Conservation (phyloP, 2,888 invertebrate species). For the Pachycephus smyrnensis region DNA sequence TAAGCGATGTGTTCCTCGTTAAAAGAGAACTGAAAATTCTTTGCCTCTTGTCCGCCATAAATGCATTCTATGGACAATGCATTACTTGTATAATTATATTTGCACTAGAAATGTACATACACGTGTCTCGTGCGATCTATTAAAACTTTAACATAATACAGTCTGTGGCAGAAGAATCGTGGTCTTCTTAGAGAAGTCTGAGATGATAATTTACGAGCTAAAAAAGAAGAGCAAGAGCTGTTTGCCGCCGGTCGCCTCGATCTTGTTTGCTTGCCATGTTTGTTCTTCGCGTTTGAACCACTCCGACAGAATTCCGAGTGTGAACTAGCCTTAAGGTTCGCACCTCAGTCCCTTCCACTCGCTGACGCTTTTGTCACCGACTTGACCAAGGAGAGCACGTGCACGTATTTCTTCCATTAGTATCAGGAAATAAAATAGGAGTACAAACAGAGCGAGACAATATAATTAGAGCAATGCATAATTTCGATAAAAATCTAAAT, state of each 20-base stretch:
- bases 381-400: not conserved
- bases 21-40: not conserved
- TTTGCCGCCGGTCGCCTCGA: constrained; percentile 10
- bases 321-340: not conserved
- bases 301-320: constrained; percentile 24
- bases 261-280: constrained; percentile 26
- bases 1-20: not conserved
- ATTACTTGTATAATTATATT: not conserved
- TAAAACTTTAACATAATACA: not conserved
- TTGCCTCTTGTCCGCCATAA: not conserved
- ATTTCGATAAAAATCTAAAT: not conserved
- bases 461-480: not conserved
- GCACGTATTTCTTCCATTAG: not conserved
- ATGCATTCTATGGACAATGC: not conserved
- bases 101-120: not conserved
- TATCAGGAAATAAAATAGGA: not conserved
- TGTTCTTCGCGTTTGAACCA: constrained; percentile 20
- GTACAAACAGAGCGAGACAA: not conserved
- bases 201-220: constrained; percentile 21
- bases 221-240: constrained; percentile 10
- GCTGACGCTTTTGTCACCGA: not conserved
- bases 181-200: constrained; percentile 12
- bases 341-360: not conserved
- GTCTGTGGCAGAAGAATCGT: not conserved
- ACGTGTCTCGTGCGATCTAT: not conserved